Percentiles rank a stretch among this genome's conserved stretches.
phyloP scores from a whole-genome alignment of 1,140 invertebrate genomes.

The Acromyrmex echinatior region DNA sequence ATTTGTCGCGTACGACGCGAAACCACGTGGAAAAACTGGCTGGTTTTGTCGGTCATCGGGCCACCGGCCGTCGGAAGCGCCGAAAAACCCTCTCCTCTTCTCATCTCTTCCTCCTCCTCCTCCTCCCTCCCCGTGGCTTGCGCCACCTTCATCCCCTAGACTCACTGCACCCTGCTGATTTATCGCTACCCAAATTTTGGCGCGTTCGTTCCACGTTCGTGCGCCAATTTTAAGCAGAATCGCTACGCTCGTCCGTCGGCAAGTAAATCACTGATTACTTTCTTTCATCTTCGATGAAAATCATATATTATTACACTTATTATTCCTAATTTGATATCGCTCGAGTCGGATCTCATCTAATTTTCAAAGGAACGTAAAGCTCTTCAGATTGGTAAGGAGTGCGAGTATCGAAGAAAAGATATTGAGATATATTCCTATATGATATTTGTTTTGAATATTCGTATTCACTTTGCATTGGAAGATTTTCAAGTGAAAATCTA shows the following conservation, averaged over 20 bases:
- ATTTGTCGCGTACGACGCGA: conserved; percentile 58
- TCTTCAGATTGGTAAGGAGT: not conserved
- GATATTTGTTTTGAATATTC: not conserved
- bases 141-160: conserved; percentile 45
- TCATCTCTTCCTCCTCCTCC: conserved; percentile 8
- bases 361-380: not conserved
- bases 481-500: not conserved
- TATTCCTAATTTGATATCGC: not conserved
- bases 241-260: not conserved
- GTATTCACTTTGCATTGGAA: not conserved
- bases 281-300: not conserved
- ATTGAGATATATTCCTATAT: not conserved
- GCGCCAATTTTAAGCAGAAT: conserved; percentile 54
- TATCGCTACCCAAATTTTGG: conserved; percentile 46
- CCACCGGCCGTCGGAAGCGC: conserved; percentile 54
- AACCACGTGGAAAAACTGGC: conserved; percentile 64
- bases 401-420: not conserved
- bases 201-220: conserved; percentile 25
- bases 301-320: no score
- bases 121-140: not conserved
- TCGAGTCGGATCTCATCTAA: not conserved
- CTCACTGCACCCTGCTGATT: conserved; percentile 35
- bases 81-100: conserved; percentile 43
- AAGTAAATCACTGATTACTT: not conserved
- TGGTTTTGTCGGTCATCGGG: conserved; percentile 60